Conservation (phyloP, 2,797 vertebrate species). For the Notoglanidium macrostoma region DNA sequence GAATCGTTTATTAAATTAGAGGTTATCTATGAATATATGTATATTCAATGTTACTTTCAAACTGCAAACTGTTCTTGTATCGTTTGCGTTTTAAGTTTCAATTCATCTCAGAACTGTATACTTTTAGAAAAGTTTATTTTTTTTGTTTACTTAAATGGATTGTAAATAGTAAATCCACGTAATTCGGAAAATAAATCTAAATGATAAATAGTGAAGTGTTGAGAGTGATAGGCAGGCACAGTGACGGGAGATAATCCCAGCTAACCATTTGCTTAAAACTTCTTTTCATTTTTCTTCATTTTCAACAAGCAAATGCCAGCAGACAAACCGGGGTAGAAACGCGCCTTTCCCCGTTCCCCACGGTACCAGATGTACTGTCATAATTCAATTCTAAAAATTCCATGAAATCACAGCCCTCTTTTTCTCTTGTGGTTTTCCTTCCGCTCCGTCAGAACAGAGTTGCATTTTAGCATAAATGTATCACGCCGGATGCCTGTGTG, state of each 20-base stretch:
- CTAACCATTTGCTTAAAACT: conserved; percentile 62
- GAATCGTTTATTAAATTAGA: background rate
- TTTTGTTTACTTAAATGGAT: background rate
- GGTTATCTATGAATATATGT: background rate
- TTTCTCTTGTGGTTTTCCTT: conserved; percentile 36
- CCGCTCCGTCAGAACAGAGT: conserved; percentile 32
- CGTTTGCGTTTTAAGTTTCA: background rate
- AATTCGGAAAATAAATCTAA: background rate
- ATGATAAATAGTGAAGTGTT: background rate
- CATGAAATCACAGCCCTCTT: conserved; percentile 44
- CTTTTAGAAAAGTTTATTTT: background rate
- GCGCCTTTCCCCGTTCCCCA: conserved; percentile 4
- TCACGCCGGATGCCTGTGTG: conserved; percentile 25
- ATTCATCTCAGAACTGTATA: background rate
- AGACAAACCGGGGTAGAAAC: conserved; percentile 44
- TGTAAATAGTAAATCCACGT: background rate
- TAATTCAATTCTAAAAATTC: conserved; percentile 58
- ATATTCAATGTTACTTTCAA: too few relatives aligned
- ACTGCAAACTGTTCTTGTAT: background rate
- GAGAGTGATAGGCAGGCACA: background rate
- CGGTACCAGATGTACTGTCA: conserved; percentile 40
- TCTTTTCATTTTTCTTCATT: conserved; percentile 61
- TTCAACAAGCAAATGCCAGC: conserved; percentile 40
- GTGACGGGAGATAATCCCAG: background rate
- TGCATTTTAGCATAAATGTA: conserved; percentile 43